Evolutionary conservation across 2,113 vertebrate genomes (phyloP).

Genomic region (Hylia prasina): DNA sequence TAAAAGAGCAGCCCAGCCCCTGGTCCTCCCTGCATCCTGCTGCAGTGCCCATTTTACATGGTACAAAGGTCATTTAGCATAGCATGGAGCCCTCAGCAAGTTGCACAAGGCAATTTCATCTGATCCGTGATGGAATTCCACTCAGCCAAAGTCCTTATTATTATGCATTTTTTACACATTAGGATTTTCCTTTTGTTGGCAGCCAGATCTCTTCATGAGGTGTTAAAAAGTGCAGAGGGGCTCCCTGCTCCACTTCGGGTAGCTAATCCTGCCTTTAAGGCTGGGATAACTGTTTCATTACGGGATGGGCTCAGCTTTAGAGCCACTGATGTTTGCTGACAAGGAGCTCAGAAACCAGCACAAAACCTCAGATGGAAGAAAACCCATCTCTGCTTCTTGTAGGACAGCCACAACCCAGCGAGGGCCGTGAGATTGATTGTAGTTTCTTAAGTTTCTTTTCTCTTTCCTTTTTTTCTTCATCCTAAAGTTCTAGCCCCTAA

Average conservation of each 20-base stretch:
- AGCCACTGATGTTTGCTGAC: conserved; percentile 14
- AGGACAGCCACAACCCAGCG: neutral
- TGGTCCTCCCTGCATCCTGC: conserved; percentile 7
- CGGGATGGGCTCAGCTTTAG: conserved; percentile 11
- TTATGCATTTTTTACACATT: conserved; percentile 70
- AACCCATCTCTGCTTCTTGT: neutral
- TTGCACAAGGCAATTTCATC: conserved; percentile 59
- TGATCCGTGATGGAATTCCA: conserved; percentile 68
- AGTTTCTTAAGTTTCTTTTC: neutral
- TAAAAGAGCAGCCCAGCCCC: conserved; percentile 54
- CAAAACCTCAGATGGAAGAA: neutral
- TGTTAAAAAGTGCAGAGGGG: conserved; percentile 62
- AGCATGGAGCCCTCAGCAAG: conserved; percentile 51
- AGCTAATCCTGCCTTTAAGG: conserved; percentile 67
- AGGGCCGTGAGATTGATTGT: neutral
- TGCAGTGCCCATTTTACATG: conserved; percentile 54
- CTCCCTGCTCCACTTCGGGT: conserved; percentile 44
- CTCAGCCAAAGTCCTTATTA: conserved; percentile 62
- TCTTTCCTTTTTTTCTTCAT: too few species aligned
- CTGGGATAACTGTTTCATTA: conserved; percentile 58
- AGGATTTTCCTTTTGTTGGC: conserved; percentile 66
- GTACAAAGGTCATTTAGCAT: conserved; percentile 60
- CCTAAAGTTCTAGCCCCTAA: neutral
- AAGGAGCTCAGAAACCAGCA: conserved; percentile 16
- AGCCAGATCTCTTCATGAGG: conserved; percentile 59